phyloP scores from a whole-genome alignment of 2,888 invertebrate species.

The Zeuzera pyrina region DNA sequence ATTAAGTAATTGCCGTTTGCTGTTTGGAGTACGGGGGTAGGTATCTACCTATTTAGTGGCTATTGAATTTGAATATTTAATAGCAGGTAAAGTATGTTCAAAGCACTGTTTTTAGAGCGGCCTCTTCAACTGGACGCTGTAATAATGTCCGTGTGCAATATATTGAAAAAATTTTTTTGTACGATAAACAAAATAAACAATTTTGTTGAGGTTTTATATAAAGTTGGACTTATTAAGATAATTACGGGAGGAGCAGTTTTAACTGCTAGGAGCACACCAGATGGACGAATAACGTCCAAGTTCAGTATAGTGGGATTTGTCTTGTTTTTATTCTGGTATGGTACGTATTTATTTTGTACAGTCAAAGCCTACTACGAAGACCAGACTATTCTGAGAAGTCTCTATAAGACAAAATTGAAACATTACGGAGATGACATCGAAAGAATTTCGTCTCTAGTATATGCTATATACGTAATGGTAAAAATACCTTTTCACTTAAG shows the following conservation, averaged over 20 bases:
- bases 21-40: no score
- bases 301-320: slow-evolving; percentile 29
- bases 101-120: no score
- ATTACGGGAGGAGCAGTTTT: slow-evolving; percentile 29
- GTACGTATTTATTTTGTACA: slow-evolving; percentile 31
- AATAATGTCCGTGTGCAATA: no score
- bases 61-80: no score
- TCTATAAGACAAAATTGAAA: slow-evolving; percentile 41
- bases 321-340: slow-evolving; percentile 24
- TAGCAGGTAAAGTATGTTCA: no score
- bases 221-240: slow-evolving; percentile 24
- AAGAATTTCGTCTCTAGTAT: slow-evolving; percentile 25
- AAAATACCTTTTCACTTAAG: slow-evolving; percentile 33
- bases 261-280: slow-evolving; percentile 7
- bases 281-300: slow-evolving; percentile 14
- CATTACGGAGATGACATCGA: slow-evolving; percentile 46
- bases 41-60: no score
- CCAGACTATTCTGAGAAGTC: slow-evolving; percentile 36
- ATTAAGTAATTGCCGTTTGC: no score
- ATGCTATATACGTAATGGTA: slow-evolving; percentile 31
- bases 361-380: slow-evolving; percentile 28
- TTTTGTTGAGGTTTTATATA: slow-evolving; percentile 27
- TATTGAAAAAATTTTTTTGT: no score
- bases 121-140: no score
- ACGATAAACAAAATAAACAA: no score